These are phyloP conservation scores for Stichopus horrens DNA, from an alignment of 53 echinoderm and acorn worm species.

Conservation along the genomic window DNA sequence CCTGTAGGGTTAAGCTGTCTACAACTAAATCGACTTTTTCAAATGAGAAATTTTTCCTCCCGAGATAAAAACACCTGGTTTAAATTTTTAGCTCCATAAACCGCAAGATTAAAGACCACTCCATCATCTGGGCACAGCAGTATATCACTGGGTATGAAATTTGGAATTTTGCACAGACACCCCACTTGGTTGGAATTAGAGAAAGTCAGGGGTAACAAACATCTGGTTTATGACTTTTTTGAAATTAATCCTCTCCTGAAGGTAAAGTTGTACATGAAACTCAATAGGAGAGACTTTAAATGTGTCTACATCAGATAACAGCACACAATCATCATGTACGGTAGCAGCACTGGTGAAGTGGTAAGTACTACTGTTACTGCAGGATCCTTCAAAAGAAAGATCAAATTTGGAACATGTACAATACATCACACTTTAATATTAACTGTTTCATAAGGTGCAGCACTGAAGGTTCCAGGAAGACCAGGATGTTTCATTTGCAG, in stretches of 20 bases:
- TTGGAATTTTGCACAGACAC: background rate
- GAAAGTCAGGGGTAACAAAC: background rate
- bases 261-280: background rate
- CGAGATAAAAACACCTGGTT: constrained; percentile 36
- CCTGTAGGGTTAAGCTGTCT: background rate
- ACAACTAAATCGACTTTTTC: background rate
- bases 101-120: constrained; percentile 19
- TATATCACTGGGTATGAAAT: background rate
- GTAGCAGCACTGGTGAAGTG: too few relatives aligned
- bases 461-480: too few relatives aligned
- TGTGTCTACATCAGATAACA: constrained; percentile 8
- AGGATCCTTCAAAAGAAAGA: too few relatives aligned
- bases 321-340: background rate
- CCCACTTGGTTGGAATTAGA: background rate
- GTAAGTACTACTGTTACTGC: too few relatives aligned
- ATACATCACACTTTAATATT: too few relatives aligned
- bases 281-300: background rate
- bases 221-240: background rate
- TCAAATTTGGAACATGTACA: too few relatives aligned
- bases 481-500: too few relatives aligned
- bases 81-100: constrained; percentile 26
- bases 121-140: constrained; percentile 11
- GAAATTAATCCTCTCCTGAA: background rate
- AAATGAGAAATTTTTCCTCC: background rate
- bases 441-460: too few relatives aligned